Base-by-base conservation (phyloP, 2,888 invertebrate species). In the Arge pagana region DNA sequence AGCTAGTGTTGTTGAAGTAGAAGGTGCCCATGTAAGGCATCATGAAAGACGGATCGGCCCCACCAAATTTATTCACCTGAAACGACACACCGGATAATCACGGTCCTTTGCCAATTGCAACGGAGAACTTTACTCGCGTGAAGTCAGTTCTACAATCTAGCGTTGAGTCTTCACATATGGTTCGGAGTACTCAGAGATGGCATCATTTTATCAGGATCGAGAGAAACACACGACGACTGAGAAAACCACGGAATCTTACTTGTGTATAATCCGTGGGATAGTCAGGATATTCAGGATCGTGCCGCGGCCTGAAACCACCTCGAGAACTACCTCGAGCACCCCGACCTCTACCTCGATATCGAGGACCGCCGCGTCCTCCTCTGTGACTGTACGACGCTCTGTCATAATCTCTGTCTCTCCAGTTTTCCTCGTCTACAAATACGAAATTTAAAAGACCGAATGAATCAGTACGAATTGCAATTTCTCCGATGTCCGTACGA, bases 21-120 rank as follows among this genome's bases (percentile, higher is more conserved):
- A 82, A 86, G 6, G 82, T 81, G 37, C 83, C 83, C 80, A 83
- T 80, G 60, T 80, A 83, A 50, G 83, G 82, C 68, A 82, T 77
- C 70, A 79, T 71, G 58, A 72, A 79, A 50, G 67, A 62, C 41
- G 71, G 60, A 56, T 70, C 68, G 33, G 65, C 43, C 45, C 60
- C 60, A 54, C 72, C 69, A 60, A 67, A 76, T 56, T 74, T 75
- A 48, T 68, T 71, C 48, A 74, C 56, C 77, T 77, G 59, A 3
- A 67, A 70, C n/a, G n/a, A n/a, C n/a, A n/a, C n/a, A n/a, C n/a
- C n/a, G n/a, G n/a, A n/a, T n/a, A n/a, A n/a, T n/a, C n/a, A n/a
- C n/a, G n/a, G n/a, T n/a, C n/a, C n/a, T n/a, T n/a, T n/a, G n/a
- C n/a, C n/a, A n/a, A n/a, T n/a, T n/a, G n/a, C n/a, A n/a, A n/a